Percentiles rank a stretch among this genome's conserved stretches.
phyloP scores from a whole-genome alignment of 2,888 invertebrate species.

The Pasiphila rectangulata region DNA sequence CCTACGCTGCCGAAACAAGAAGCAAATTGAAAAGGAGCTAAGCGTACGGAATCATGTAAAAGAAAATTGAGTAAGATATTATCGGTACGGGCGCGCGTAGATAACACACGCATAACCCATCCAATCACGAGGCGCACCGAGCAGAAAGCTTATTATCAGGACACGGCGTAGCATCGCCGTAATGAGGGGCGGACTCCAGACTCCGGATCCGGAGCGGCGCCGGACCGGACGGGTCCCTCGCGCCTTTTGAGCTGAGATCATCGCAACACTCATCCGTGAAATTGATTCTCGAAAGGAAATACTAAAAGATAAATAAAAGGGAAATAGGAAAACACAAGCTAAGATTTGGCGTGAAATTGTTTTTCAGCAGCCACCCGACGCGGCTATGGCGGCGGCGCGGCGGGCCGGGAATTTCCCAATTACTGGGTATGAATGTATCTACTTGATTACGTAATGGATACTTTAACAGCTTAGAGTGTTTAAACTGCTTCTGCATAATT shows the following conservation, averaged over 20 bases:
- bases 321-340: constrained; percentile 81
- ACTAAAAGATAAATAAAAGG: constrained; percentile 81
- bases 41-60: constrained; percentile 56
- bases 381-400: constrained; percentile 47
- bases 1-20: constrained; percentile 39
- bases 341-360: constrained; percentile 82
- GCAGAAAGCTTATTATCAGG: constrained; percentile 74
- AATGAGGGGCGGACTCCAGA: constrained; percentile 57
- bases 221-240: constrained; percentile 45
- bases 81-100: constrained; percentile 63
- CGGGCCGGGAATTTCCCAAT: constrained; percentile 78
- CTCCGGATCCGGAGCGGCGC: constrained; percentile 31
- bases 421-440: constrained; percentile 76
- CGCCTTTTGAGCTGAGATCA: constrained; percentile 78
- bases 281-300: constrained; percentile 80
- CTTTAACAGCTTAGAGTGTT: constrained; percentile 37
- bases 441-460: constrained; percentile 68
- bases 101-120: constrained; percentile 77
- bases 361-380: constrained; percentile 73
- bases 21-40: constrained; percentile 48
- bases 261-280: constrained; percentile 80
- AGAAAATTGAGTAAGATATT: constrained; percentile 70
- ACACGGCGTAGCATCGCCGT: constrained; percentile 63
- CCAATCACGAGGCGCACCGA: constrained; percentile 72
- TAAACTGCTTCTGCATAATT: constrained; percentile 26